Evolutionary conservation across 2,113 vertebrate species (phyloP), one percentile per base, ranked within the genome.

Genomic region (Brachyhypopomus gauderio): DNA sequence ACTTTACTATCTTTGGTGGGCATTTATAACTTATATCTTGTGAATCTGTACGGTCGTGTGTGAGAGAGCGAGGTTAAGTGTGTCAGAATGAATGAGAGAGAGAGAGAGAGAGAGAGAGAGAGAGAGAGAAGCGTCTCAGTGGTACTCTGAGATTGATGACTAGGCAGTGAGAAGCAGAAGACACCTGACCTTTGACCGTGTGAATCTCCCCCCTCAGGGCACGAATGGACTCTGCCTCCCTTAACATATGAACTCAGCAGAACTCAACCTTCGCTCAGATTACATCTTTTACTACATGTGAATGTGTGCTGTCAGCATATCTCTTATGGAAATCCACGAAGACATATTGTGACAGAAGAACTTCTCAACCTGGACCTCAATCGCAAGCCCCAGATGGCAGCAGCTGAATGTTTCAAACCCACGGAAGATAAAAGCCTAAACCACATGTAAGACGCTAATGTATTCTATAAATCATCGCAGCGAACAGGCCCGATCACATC

Each of bases 101-200:
- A 78, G 82, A 59, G 63, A 80, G 72, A 78, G 66, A 75, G 74
- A 56, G 23, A 78, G 82, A 59, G 63, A 80, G 72, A 79, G 59
- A 66, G 75, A 70, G 25, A 79, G 80, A 58, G 64, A 73, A 79
- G 76, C 66, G 72, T 74, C 30, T 81, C 75, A 70, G 80, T 12
- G 56, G 84, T 30, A 63, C 23, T 16, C 76, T 77, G 75, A 75
- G 67, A 77, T 86, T 79, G 72, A 80, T 36, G 72, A 82, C 34
- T 60, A 56, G 34, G 30, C 76, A 80, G n/a, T 77, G 45, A 78
- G 81, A 80, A 23, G 58, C 64, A 36, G 63, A 72, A 45, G 71
- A 22, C 55, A 70, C 66, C 66, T 79, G 77, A 71, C 80, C 72
- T 79, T 77, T 85, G 72, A n/a, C 78, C 77, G 59, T 23, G 19